phyloP scores from a whole-genome alignment of 2,113 vertebrate genomes.

The Ameiurus melas region DNA sequence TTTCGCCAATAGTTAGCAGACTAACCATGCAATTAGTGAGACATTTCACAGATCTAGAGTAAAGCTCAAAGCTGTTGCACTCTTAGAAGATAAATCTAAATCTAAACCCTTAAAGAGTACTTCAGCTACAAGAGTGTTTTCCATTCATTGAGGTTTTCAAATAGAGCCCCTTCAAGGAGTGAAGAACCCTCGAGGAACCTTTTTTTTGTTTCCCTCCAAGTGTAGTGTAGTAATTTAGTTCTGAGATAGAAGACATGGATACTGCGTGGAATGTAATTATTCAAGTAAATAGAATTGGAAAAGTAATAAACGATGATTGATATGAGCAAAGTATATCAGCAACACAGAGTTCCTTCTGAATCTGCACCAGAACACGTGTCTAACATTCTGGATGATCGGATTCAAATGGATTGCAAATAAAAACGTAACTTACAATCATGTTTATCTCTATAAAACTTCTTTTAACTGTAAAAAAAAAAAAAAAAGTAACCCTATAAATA shows the following conservation, averaged over 20 bases:
- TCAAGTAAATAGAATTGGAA: not conserved
- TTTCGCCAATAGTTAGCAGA: not conserved
- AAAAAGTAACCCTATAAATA: not conserved
- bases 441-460: not conserved
- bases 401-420: not conserved
- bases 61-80: not conserved
- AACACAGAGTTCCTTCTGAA: not conserved
- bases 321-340: not conserved
- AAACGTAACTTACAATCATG: no score
- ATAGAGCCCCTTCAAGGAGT: no score
- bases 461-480: not conserved
- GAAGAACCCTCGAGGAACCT: not conserved
- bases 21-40: not conserved
- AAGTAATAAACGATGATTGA: not conserved
- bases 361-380: not conserved
- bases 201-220: not conserved
- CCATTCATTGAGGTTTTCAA: not conserved
- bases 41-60: not conserved
- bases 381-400: not conserved
- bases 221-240: not conserved
- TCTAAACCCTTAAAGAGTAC: not conserved
- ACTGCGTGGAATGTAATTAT: not conserved
- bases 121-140: not conserved
- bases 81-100: not conserved
- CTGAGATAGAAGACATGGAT: not conserved